A percentile compares a stretch with the other conserved stretches of the same genome.
Conservation (phyloP, 2,113 vertebrate species). For the Thunnus thynnus region DNA sequence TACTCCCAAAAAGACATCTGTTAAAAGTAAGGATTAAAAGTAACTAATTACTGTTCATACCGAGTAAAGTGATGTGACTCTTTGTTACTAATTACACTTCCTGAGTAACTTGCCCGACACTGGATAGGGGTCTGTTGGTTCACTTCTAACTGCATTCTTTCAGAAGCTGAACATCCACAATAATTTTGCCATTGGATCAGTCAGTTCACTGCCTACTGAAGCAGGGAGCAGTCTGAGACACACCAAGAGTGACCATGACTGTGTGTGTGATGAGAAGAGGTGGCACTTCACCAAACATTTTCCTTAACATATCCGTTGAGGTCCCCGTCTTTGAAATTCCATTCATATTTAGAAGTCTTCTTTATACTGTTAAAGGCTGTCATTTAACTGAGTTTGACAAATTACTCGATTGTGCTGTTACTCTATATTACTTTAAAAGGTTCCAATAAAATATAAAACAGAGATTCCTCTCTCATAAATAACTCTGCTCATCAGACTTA, state of each 20-base stretch:
- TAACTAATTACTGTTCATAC: too few relatives aligned
- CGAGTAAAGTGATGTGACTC: too few relatives aligned
- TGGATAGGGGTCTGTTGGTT: neutral
- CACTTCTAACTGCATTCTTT: neutral
- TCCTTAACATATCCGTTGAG: neutral
- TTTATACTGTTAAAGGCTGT: neutral
- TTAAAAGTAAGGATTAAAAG: too few relatives aligned
- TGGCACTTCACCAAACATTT: slow-evolving; percentile 9
- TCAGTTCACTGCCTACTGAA: slow-evolving; percentile 11
- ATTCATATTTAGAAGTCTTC: slow-evolving; percentile 4
- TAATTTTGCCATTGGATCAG: neutral
- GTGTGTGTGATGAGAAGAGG: too few relatives aligned
- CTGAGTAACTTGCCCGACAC: too few relatives aligned
- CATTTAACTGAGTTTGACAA: neutral
- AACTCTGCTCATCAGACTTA: slow-evolving; percentile 58
- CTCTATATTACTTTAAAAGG: slow-evolving; percentile 15
- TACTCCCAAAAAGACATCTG: too few relatives aligned
- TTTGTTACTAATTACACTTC: too few relatives aligned
- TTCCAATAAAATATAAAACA: slow-evolving; percentile 16
- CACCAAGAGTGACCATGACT: neutral
- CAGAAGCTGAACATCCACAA: neutral
- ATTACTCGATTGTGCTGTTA: neutral
- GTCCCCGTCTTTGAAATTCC: neutral
- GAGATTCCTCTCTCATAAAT: slow-evolving; percentile 43
- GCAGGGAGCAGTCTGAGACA: slow-evolving; percentile 12